These are phyloP conservation scores for Pangasianodon hypophthalmus DNA, from an alignment of 2,113 vertebrate species.

Conservation along the genomic window DNA sequence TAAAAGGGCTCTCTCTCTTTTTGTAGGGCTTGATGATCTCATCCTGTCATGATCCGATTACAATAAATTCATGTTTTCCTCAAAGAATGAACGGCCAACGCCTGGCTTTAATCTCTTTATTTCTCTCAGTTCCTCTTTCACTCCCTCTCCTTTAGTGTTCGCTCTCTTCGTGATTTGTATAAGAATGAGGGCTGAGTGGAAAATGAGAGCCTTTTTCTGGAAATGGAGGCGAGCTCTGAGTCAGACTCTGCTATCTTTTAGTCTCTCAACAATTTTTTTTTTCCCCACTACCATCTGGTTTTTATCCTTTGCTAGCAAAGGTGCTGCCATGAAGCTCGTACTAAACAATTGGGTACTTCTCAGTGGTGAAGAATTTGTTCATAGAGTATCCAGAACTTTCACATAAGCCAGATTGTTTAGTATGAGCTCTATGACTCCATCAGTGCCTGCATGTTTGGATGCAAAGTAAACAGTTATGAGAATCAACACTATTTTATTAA, in stretches of 20 bases:
- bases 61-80: slow-evolving; percentile 41
- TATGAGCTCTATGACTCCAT: neutral
- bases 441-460: neutral
- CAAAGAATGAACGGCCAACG: slow-evolving; percentile 9
- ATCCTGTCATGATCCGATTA: slow-evolving; percentile 36
- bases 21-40: slow-evolving; percentile 33
- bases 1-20: slow-evolving; percentile 8
- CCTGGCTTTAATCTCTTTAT: slow-evolving; percentile 28
- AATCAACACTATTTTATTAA: neutral
- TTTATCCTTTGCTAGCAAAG: slow-evolving; percentile 8
- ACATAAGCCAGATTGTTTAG: too few relatives aligned
- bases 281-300: neutral
- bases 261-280: neutral
- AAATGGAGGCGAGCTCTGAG: neutral
- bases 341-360: neutral
- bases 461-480: too few relatives aligned
- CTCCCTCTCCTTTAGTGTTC: slow-evolving; percentile 40
- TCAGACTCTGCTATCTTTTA: neutral
- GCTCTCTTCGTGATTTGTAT: slow-evolving; percentile 8
- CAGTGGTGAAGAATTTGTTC: neutral
- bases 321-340: neutral
- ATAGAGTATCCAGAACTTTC: neutral
- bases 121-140: slow-evolving; percentile 12
- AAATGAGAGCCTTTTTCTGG: slow-evolving; percentile 14
- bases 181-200: slow-evolving; percentile 6